A percentile compares a stretch with the other conserved stretches of the same genome.
phyloP scores from a whole-genome alignment of 2,888 invertebrate species.

The Philonicus albiceps region DNA sequence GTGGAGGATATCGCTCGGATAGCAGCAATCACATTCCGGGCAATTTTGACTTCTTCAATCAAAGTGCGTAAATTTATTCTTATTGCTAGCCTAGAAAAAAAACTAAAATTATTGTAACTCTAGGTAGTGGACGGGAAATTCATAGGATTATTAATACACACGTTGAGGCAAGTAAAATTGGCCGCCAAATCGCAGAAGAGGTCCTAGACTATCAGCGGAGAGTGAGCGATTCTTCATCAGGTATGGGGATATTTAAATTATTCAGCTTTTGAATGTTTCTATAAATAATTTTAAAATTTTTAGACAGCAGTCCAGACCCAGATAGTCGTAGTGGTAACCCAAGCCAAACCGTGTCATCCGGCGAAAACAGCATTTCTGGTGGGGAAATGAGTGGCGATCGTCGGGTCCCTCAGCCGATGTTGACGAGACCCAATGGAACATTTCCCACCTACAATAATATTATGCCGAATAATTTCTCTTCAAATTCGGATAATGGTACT shows the following conservation, averaged over 20 bases:
- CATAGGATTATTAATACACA: conserved; percentile 77
- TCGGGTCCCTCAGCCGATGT: conserved; percentile 16
- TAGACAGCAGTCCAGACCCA: conserved; percentile 49
- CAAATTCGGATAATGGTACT: conserved; percentile 53
- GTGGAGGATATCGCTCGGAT: conserved; percentile 63
- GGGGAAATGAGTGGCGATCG: conserved; percentile 45
- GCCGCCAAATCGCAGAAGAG: conserved; percentile 83
- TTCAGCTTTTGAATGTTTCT: background rate
- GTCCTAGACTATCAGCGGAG: conserved; percentile 70
- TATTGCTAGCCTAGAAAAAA: background rate
- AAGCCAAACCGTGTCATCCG: conserved; percentile 46
- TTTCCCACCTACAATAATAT: conserved; percentile 51
- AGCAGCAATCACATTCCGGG: conserved; percentile 54
- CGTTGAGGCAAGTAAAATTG: conserved; percentile 85
- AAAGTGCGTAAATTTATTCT: conserved; percentile 62
- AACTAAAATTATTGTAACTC: background rate
- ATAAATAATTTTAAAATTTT: background rate
- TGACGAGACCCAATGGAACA: conserved; percentile 47
- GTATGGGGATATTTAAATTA: background rate
- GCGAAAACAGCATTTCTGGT: conserved; percentile 46
- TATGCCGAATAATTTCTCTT: conserved; percentile 59
- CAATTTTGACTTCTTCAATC: conserved; percentile 67
- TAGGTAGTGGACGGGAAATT: conserved; percentile 71
- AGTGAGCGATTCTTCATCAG: conserved; percentile 65
- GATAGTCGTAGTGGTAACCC: conserved; percentile 44